Evolutionary conservation across 2,113 vertebrate species (phyloP).

Genomic region (Buteo buteo): DNA sequence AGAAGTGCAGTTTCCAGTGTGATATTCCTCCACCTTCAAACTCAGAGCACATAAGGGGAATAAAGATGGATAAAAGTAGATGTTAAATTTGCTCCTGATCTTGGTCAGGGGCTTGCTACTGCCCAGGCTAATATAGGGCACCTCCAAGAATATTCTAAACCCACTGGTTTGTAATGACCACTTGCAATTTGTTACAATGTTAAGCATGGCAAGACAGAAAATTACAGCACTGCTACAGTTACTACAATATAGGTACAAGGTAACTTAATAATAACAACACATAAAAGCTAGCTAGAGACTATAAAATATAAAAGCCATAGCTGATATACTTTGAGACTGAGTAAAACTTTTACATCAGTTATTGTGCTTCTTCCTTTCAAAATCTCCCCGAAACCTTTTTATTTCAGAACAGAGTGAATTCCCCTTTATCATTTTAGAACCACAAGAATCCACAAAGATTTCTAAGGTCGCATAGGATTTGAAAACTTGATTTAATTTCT

Average conservation of each 20-base stretch:
- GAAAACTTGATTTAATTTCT: conserved; percentile 52
- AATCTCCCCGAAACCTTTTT: not conserved
- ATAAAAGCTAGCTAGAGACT: not conserved
- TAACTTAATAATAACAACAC: not conserved
- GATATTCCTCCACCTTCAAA: not conserved
- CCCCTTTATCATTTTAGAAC: not conserved
- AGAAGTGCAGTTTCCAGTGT: not conserved
- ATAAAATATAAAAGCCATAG: not conserved
- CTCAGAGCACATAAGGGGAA: not conserved
- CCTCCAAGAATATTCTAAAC: not conserved
- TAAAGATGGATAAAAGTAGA: not conserved
- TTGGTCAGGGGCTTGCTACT: not conserved
- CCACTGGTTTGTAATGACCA: not conserved
- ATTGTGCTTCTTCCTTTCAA: not conserved
- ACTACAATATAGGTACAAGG: not conserved
- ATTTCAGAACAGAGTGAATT: not conserved
- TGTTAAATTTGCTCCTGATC: not conserved
- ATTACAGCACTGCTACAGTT: not conserved
- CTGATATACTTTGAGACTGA: not conserved
- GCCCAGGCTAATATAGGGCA: not conserved
- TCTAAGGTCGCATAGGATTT: not conserved
- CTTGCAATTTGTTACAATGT: not conserved
- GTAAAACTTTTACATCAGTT: not conserved
- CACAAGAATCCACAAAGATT: conserved; percentile 12
- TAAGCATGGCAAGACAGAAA: not conserved